Base-by-base conservation (phyloP, 2,113 vertebrate genomes). In the Sitta europaea region DNA sequence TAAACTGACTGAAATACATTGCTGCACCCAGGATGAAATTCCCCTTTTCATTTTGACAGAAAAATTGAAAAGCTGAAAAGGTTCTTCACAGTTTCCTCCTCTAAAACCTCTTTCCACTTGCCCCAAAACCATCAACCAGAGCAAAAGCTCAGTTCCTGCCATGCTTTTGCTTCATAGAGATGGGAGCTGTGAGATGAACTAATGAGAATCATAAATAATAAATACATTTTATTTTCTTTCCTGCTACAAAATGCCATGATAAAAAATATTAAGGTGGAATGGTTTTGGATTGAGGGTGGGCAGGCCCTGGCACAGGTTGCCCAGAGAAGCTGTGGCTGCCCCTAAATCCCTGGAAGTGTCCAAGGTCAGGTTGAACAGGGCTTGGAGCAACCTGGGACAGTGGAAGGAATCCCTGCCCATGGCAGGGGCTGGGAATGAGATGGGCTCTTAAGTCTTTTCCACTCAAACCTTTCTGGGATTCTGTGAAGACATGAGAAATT, bases 371-470 rank as follows among this genome's bases (percentile, higher is more conserved):
- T 0, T 45, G 63, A n/a, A 40, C 9, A 11, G n/a, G 15, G 12
- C 23, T 70, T 24, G 40, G 63, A 87, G 28, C 28, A 13, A 0
- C 38, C 47, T 70, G 63, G 28, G 17, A 14, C 0, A 38, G 53
- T 43, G 62, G 33, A 4, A 76, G 22, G 10, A 53, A 47, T 38
- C 28, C 12, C 38, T 61, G 38, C 38, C 11, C 6, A 1, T 23
- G 45, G 22, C 54, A 61, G 14, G 23, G 12, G 2, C 5, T 72
- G 17, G 27, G 2, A 50, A 2, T 10, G 14, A 23, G 42, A 22
- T 57, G 33, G 2, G 27, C 6, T 80, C 36, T 31, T 11, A 48
- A 8, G 22, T 88, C 5, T 27, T 18, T 58, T 42, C 43, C 19
- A 43, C 31, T 12, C 50, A 65, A 43, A 27, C 2, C 11, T 11